Conservation (phyloP, 2,888 invertebrate genomes). For the Habroteleia sp. region DNA sequence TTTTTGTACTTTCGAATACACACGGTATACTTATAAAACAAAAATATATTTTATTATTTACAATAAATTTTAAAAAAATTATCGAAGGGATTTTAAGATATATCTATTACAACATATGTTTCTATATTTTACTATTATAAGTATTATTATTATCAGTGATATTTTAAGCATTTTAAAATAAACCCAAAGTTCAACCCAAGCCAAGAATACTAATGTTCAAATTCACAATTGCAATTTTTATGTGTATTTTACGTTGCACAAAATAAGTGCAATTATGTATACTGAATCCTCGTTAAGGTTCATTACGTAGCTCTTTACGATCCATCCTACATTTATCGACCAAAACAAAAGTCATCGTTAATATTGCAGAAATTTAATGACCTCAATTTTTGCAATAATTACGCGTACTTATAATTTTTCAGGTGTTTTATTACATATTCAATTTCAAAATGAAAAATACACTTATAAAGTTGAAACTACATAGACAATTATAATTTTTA, state of each 20-base stretch:
- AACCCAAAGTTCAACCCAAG: not conserved
- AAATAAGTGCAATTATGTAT: conserved; percentile 66
- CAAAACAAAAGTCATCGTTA: conserved; percentile 43
- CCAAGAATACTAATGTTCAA: conserved; percentile 19
- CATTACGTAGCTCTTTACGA: conserved; percentile 67
- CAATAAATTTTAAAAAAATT: no score
- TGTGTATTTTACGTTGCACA: conserved; percentile 24
- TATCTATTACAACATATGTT: no score
- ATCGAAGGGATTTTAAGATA: no score
- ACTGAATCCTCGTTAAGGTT: conserved; percentile 67
- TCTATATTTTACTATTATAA: not conserved
- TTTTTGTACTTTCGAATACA: no score
- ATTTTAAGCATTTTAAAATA: conserved; percentile 8
- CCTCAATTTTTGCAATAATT: conserved; percentile 20
- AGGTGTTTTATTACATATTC: conserved; percentile 1
- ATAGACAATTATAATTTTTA: conserved; percentile 6
- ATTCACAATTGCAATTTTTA: conserved; percentile 25
- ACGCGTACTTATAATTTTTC: conserved; percentile 3
- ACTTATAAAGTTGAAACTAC: conserved; percentile 7
- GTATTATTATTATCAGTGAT: conserved; percentile 12
- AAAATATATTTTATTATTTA: no score
- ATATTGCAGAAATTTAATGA: conserved; percentile 45
- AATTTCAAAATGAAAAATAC: conserved; percentile 2
- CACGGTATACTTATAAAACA: no score
- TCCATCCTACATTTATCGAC: conserved; percentile 64